These are phyloP conservation scores for Tenthredo notha DNA, from an alignment of 2,888 invertebrate species.

Conservation along the genomic window DNA sequence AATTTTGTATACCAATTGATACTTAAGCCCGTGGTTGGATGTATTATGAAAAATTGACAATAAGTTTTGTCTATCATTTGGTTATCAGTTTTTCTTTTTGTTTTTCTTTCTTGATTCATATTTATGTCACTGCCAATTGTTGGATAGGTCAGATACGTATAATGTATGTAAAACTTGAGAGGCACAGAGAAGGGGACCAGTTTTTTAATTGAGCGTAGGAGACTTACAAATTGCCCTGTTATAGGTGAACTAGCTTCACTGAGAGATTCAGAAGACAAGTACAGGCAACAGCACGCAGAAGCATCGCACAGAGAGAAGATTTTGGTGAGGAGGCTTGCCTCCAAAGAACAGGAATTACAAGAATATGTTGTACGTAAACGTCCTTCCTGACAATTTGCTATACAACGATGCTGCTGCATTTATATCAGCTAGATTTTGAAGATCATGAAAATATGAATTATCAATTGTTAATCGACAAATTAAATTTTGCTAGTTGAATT, in stretches of 20 bases:
- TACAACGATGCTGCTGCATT: neutral
- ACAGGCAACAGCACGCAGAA: constrained; percentile 90
- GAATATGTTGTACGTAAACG: constrained; percentile 92
- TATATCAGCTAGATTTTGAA: neutral
- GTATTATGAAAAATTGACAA: neutral
- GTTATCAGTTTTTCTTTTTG: neutral
- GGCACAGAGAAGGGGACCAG: constrained; percentile 38
- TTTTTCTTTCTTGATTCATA: neutral
- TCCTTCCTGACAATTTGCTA: constrained; percentile 3
- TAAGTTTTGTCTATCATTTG: neutral
- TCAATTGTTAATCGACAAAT: neutral
- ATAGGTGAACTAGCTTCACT: constrained; percentile 86
- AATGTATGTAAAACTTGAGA: constrained; percentile 38
- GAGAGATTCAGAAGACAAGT: constrained; percentile 89
- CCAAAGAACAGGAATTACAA: constrained; percentile 98
- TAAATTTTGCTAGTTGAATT: neutral
- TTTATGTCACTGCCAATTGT: neutral
- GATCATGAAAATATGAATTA: neutral
- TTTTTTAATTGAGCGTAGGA: constrained; percentile 56
- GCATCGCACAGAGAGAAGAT: constrained; percentile 95
- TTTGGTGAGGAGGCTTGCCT: constrained; percentile 93
- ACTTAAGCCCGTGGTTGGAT: neutral
- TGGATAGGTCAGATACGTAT: neutral
- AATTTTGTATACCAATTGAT: neutral
- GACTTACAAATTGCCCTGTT: constrained; percentile 72